Base-by-base conservation (phyloP, 2,888 invertebrate species). In the Hymenopus coronatus region DNA sequence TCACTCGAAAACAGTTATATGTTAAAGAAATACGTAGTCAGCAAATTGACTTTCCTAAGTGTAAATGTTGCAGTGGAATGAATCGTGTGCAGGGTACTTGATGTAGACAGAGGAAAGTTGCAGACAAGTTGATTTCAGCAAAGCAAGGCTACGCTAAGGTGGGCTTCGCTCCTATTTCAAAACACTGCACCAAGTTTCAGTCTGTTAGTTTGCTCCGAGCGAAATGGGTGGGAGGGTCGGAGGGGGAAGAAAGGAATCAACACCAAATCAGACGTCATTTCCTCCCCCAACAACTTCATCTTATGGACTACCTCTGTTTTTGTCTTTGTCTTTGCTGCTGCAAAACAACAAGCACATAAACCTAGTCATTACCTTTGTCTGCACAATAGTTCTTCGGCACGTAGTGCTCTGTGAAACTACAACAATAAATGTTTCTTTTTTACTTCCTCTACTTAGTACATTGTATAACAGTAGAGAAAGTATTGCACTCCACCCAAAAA, bases 191-290 rank as follows among this genome's bases (percentile, higher is more conserved):
- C 85, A 85, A 85, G 85, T 85, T 85, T 85, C 40, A 20, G 33
- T 3, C 27, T 81, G 33, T 14, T 25, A 87, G 87, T 82, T n/a
- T n/a, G 86, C 54, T 54, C 40, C n/a, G 54, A 46, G 54, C n/a
- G 85, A 27, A 33, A 33, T 33, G 33, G 25, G 20, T 28, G 54
- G 54, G 15, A 20, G 54, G 54, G 27, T 20, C 20, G 46, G 54
- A 1, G 54, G 28, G 70, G 81, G n/a, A 27, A 86, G 81, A 70
- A 81, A 30, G 82, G 30, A 87, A 82, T 87, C 87, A 87, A 87
- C 87, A 87, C 87, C 87, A 87, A 87, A 87, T 87, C 87, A 87
- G 82, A 87, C 82, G 82, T 87, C 87, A 87, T 87, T 87, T 87
- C 88, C 88, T 70, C 89, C 83, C 9, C 82, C 84, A 54, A 33